phyloP scores from a whole-genome alignment of 2,888 invertebrate genomes.

The Diplazon laetatorius region DNA sequence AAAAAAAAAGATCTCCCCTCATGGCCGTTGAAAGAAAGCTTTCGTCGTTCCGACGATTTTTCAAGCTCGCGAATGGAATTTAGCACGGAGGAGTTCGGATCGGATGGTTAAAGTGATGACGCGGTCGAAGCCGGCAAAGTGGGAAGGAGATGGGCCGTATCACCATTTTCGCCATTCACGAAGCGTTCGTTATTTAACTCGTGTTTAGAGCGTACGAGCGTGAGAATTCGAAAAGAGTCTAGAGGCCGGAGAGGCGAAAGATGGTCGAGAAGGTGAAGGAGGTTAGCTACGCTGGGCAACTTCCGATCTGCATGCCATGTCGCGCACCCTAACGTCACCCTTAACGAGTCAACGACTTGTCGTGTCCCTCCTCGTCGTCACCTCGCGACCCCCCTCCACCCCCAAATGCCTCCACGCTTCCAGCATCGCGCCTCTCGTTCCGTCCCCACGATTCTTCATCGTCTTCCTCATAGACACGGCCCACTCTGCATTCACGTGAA shows the following conservation, averaged over 20 bases:
- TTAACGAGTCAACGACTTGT: slow-evolving; percentile 79
- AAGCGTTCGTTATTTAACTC: slow-evolving; percentile 78
- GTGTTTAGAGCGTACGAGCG: slow-evolving; percentile 65
- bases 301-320: slow-evolving; percentile 78
- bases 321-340: slow-evolving; percentile 74
- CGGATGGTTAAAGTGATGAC: slow-evolving; percentile 67
- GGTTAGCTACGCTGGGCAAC: slow-evolving; percentile 49
- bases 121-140: slow-evolving; percentile 66
- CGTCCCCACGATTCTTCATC: too few species aligned
- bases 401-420: slow-evolving; percentile 54
- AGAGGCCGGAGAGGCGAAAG: slow-evolving; percentile 25
- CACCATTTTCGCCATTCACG: slow-evolving; percentile 72
- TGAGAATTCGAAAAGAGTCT: slow-evolving; percentile 12
- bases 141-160: slow-evolving; percentile 62
- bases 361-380: slow-evolving; percentile 69
- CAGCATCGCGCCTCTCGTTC: too few species aligned
- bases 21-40: neutral
- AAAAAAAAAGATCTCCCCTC: neutral
- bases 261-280: slow-evolving; percentile 37
- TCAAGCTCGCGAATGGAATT: slow-evolving; percentile 2
- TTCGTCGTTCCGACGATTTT: slow-evolving; percentile 48
- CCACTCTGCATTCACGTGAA: slow-evolving; percentile 67
- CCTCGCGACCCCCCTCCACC: slow-evolving; percentile 66
- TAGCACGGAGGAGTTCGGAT: slow-evolving; percentile 59
- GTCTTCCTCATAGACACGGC: slow-evolving; percentile 46